A percentile compares a stretch with the other conserved stretches of the same genome.
Evolutionary conservation across 2,113 vertebrate species (phyloP).

Genomic region (Sinocyclocheilus grahami): DNA sequence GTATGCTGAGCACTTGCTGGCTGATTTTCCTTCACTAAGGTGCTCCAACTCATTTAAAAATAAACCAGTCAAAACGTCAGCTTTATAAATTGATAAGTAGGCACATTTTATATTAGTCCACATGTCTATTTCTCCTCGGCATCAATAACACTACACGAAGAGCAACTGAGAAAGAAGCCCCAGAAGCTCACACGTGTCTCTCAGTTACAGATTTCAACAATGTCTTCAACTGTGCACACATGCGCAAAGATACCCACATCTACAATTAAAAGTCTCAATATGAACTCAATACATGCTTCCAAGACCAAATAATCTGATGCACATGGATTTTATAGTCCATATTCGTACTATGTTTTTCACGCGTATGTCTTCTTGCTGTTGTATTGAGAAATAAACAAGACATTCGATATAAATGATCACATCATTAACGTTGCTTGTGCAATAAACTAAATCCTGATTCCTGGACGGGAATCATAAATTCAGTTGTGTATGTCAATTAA

Average conservation of each 20-base stretch:
- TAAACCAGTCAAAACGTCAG: background rate
- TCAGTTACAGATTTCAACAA: background rate
- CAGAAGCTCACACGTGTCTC: background rate
- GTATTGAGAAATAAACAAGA: no score
- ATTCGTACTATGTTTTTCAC: no score
- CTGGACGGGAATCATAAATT: background rate
- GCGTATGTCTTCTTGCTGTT: no score
- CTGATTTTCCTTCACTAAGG: background rate
- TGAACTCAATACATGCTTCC: background rate
- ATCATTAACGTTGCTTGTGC: background rate
- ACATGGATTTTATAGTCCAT: no score
- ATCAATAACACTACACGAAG: background rate
- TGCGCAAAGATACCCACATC: background rate
- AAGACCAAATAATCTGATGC: background rate
- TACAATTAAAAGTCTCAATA: background rate
- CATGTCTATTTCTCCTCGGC: background rate
- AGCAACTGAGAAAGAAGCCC: background rate
- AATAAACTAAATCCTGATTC: background rate
- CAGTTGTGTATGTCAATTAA: background rate
- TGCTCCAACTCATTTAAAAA: background rate
- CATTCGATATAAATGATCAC: no score
- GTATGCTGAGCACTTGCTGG: background rate
- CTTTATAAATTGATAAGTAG: background rate
- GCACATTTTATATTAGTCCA: background rate
- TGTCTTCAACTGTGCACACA: background rate